Evolutionary conservation across 2,113 vertebrate species (phyloP), one percentile per base, ranked within the genome.

Genomic region (Albula goreensis): DNA sequence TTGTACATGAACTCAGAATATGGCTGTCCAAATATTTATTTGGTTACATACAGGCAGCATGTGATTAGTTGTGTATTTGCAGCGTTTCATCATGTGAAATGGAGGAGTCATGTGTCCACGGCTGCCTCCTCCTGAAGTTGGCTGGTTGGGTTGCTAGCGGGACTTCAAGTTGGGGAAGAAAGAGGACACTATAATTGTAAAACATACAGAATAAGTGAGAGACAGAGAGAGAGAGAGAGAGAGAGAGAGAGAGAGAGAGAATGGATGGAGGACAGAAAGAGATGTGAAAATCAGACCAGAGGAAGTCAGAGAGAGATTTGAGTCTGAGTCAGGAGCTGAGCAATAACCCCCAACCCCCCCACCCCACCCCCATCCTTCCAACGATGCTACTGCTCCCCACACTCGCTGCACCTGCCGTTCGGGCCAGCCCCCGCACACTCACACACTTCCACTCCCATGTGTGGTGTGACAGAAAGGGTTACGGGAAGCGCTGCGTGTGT

Each of bases 311-410:
- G 85, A 22, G 77, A 77, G 81, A 85, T 22, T 53, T 70, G 85
- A 51, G 50, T 70, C 25, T 80, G 85, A 86, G 56, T 81, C 53
- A 60, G 84, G 53, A 41, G 74, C 77, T 77, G 17, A 25, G 31
- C 77, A 31, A 85, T 83, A 77, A n/a, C 22, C 74, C 85, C 86
- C n/a, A n/a, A n/a, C n/a, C n/a, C n/a, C 31, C 31, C 31, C 31
- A 0, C 31, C 31, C 31, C 31, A 41, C 31, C 31, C 31, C 31
- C 31, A 41, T 41, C 31, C 31, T 41, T 88, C 60, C 91, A 22
- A 19, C n/a, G 7, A 88, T 86, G 87, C 78, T 78, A 86, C 90
- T 91, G 91, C 89, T 66, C 92, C 90, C 13, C 88, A 82, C 8
- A 57, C 53, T 6, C 84, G 56, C 41, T 49, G 11, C 15, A 86